Conservation (phyloP, 2,888 invertebrate species). For the Perizoma flavofasciatum region DNA sequence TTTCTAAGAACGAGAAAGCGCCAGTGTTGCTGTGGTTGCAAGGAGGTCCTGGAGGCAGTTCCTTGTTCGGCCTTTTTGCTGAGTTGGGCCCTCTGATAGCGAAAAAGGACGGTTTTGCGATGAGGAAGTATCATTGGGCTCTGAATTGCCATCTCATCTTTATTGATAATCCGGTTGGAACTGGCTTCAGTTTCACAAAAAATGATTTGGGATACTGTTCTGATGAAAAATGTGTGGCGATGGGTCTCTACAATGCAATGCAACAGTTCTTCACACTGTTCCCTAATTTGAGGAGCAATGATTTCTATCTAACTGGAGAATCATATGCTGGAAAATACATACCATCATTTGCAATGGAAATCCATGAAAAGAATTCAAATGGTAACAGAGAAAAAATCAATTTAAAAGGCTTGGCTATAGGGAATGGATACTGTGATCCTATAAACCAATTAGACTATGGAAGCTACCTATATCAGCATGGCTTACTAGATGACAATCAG, state of each 20-base stretch:
- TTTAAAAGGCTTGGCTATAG: constrained; percentile 80
- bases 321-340: constrained; percentile 85
- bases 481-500: constrained; percentile 83
- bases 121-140: constrained; percentile 84
- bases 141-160: constrained; percentile 83
- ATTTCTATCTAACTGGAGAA: constrained; percentile 86
- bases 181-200: constrained; percentile 86
- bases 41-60: constrained; percentile 84
- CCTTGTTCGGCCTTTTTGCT: constrained; percentile 81
- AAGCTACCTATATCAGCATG: constrained; percentile 77
- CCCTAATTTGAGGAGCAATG: constrained; percentile 75
- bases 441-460: constrained; percentile 78
- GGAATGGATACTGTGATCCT: constrained; percentile 81
- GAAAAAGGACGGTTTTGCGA: constrained; percentile 58
- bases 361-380: constrained; percentile 72
- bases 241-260: constrained; percentile 77
- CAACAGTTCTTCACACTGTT: constrained; percentile 85
- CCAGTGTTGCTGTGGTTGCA: constrained; percentile 84
- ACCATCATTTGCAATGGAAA: constrained; percentile 77
- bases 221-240: constrained; percentile 81
- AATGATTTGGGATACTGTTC: constrained; percentile 79
- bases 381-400: constrained; percentile 68
- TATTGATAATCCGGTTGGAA: constrained; percentile 87
- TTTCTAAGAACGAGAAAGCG: constrained; percentile 61
- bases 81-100: constrained; percentile 85